Evolutionary conservation across 1,140 invertebrate genomes (phyloP).

Genomic region (Chelonus insularis): DNA sequence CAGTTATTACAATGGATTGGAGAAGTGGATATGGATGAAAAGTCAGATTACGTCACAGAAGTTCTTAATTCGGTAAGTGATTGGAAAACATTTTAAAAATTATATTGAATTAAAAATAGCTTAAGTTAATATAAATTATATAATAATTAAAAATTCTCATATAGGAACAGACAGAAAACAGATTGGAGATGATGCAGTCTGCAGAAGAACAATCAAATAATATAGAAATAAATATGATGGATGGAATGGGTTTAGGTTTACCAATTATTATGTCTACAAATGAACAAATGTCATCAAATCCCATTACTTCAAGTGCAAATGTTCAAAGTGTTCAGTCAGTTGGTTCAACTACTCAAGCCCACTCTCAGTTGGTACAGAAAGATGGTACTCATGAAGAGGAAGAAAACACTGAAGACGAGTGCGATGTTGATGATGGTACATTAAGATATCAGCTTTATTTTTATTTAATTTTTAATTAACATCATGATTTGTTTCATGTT

Average conservation of each 20-base stretch:
- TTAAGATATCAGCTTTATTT: background rate
- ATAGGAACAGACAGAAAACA: constrained; percentile 51
- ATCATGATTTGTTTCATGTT: background rate
- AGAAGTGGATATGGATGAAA: constrained; percentile 54
- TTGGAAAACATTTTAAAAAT: too few relatives aligned
- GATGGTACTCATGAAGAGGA: constrained; percentile 50
- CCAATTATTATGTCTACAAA: constrained; percentile 52
- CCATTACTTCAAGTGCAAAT: constrained; percentile 50
- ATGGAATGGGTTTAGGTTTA: constrained; percentile 50
- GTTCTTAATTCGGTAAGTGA: constrained; percentile 47
- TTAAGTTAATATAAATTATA: too few relatives aligned
- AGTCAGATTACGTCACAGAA: constrained; percentile 51
- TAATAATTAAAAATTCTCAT: too few relatives aligned
- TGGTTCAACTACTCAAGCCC: constrained; percentile 48
- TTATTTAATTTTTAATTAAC: background rate
- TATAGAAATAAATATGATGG: constrained; percentile 54
- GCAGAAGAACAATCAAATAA: constrained; percentile 49
- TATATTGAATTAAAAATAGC: too few relatives aligned
- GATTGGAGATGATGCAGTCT: constrained; percentile 56
- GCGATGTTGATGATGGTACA: constrained; percentile 53
- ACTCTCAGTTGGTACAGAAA: constrained; percentile 49
- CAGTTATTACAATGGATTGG: constrained; percentile 62
- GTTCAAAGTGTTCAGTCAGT: constrained; percentile 51
- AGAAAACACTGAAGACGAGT: constrained; percentile 57
- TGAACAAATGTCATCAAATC: constrained; percentile 56